phyloP scores from a whole-genome alignment of 1,140 invertebrate species.

The Coelopa frigida region DNA sequence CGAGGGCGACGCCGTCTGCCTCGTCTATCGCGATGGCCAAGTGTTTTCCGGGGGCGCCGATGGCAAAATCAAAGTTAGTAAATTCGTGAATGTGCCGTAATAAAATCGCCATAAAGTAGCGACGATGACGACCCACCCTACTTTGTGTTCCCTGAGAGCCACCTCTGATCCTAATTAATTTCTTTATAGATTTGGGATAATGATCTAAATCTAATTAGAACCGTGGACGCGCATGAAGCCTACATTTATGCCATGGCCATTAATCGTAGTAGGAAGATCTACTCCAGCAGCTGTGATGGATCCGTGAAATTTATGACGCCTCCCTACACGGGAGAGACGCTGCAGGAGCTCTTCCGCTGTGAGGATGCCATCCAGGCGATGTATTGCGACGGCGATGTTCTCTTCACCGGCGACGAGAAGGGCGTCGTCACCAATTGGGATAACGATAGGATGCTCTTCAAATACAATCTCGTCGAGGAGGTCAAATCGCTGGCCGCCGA shows the following conservation, averaged over 20 bases:
- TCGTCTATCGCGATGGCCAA: slow-evolving; percentile 28
- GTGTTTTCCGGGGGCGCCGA: slow-evolving; percentile 43
- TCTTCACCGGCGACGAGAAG: slow-evolving; percentile 42
- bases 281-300: slow-evolving; percentile 41
- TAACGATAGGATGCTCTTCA: slow-evolving; percentile 40
- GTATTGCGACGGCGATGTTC: slow-evolving; percentile 29
- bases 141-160: no score
- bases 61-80: slow-evolving; percentile 43
- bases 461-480: slow-evolving; percentile 41
- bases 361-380: slow-evolving; percentile 39
- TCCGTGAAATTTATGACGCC: slow-evolving; percentile 33
- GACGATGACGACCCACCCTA: no score
- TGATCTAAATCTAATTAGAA: slow-evolving; percentile 23
- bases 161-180: slow-evolving; percentile 6
- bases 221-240: slow-evolving; percentile 30
- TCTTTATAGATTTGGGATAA: slow-evolving; percentile 21
- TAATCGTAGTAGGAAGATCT: slow-evolving; percentile 32
- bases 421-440: slow-evolving; percentile 40
- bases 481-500: slow-evolving; percentile 39
- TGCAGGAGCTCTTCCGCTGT: slow-evolving; percentile 32
- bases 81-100: background rate
- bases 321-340: slow-evolving; percentile 28
- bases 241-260: slow-evolving; percentile 40
- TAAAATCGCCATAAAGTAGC: background rate
- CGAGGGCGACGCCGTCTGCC: slow-evolving; percentile 34